Conservation (phyloP, 2,113 vertebrate genomes). For the Oceanites oceanicus region DNA sequence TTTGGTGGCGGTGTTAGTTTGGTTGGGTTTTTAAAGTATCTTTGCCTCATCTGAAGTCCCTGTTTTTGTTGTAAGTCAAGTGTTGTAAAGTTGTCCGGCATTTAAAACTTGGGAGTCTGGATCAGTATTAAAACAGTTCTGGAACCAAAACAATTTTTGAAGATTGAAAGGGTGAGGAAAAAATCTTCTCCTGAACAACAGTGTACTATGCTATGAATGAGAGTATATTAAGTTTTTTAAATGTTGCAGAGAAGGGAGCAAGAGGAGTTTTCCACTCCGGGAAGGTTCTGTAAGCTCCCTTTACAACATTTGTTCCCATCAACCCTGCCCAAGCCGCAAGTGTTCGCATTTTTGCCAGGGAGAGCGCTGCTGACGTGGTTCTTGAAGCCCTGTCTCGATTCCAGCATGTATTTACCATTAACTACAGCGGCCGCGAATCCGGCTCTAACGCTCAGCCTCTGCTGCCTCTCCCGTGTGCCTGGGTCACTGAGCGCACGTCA, state of each 20-base stretch:
- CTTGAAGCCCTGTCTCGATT: background rate
- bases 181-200: background rate
- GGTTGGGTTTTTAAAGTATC: background rate
- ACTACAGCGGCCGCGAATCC: background rate
- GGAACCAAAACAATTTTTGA: background rate
- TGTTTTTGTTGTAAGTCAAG: background rate
- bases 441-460: background rate
- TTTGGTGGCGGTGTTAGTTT: background rate
- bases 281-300: background rate
- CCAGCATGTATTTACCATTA: background rate
- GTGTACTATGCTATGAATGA: background rate
- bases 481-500: accelerated
- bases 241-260: background rate
- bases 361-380: background rate
- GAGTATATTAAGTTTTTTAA: background rate
- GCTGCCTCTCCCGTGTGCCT: background rate
- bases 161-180: background rate
- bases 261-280: background rate
- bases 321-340: background rate
- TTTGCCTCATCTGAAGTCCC: background rate
- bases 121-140: background rate
- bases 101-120: background rate
- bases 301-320: background rate
- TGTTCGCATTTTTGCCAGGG: background rate
- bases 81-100: background rate